Percentiles rank a stretch among this genome's conserved stretches.
Conservation (phyloP, 2,797 vertebrate species). For the Semaprochilodus insignis region DNA sequence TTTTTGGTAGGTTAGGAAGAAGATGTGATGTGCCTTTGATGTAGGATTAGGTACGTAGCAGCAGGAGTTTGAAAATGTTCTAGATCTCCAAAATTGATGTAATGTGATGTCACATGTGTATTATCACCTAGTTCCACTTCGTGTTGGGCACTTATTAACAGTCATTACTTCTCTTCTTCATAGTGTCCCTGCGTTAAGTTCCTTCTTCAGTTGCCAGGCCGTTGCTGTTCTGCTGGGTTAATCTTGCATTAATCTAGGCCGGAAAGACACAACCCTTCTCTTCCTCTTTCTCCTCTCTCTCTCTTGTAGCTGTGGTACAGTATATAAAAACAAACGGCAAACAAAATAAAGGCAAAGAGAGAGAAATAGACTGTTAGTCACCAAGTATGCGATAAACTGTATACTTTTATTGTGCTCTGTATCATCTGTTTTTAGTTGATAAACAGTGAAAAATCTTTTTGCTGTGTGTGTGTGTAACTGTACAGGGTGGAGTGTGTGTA, state of each 20-base stretch:
- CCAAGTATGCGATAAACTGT: background rate
- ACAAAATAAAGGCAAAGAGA: constrained; percentile 7
- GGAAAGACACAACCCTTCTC: constrained; percentile 56
- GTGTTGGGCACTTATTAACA: background rate
- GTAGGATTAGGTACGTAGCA: background rate
- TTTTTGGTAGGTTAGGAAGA: background rate
- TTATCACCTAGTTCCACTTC: background rate
- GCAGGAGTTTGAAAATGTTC: background rate
- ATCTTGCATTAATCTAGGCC: constrained; percentile 43
- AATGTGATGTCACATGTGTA: background rate
- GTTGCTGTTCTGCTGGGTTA: constrained; percentile 25
- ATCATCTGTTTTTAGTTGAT: background rate
- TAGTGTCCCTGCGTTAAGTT: background rate
- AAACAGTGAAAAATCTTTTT: background rate
- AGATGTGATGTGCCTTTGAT: background rate
- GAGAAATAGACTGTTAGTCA: background rate
- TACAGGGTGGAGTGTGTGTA: background rate
- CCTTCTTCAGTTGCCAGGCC: background rate
- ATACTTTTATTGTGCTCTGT: too few species aligned
- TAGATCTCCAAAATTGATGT: background rate
- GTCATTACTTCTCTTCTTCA: background rate
- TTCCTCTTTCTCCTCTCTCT: constrained; percentile 51
- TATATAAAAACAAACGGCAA: constrained; percentile 23
- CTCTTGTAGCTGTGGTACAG: constrained; percentile 35
- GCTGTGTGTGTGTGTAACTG: background rate